Evolutionary conservation across 2,113 vertebrate species (phyloP).

Genomic region (Amblyopsis rosae): DNA sequence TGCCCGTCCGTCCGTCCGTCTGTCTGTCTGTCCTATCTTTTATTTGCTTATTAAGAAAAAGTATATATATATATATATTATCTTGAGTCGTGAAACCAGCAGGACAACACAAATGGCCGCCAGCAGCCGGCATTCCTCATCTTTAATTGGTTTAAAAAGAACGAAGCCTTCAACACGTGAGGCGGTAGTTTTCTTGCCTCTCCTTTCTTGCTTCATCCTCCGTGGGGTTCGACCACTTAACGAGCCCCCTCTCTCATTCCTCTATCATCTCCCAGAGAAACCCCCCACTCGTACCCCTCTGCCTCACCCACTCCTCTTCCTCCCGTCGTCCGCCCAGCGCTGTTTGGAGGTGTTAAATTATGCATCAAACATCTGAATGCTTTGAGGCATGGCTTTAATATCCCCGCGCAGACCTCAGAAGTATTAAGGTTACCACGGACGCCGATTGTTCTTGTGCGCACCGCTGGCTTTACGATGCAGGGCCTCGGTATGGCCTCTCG

Average conservation of each 20-base stretch:
- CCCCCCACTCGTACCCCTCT: neutral
- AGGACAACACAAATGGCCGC: conserved; percentile 68
- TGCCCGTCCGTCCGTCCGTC: conserved; percentile 15
- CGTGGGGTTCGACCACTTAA: conserved; percentile 71
- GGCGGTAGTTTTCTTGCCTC: conserved; percentile 57
- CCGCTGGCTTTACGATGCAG: conserved; percentile 62
- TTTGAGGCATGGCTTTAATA: conserved; percentile 81
- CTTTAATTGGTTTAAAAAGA: conserved; percentile 74
- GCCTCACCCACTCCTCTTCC: conserved; percentile 30
- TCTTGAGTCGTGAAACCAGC: conserved; percentile 58
- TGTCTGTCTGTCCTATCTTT: conserved; percentile 35
- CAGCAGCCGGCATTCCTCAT: conserved; percentile 68
- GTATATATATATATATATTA: conserved; percentile 11
- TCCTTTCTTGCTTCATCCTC: conserved; percentile 65
- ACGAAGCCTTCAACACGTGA: conserved; percentile 32
- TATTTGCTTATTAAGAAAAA: conserved; percentile 60
- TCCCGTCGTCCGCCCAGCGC: conserved; percentile 68
- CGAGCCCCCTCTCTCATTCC: conserved; percentile 67
- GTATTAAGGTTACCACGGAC: conserved; percentile 60
- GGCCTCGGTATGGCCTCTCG: conserved; percentile 53
- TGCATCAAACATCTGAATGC: conserved; percentile 78
- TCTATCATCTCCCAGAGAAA: conserved; percentile 72
- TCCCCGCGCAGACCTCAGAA: conserved; percentile 57
- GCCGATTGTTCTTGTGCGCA: conserved; percentile 65
- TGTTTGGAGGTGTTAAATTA: conserved; percentile 80